Evolutionary conservation across 2,888 invertebrate genomes (phyloP).

Genomic region (Drosophila acutilabella): DNA sequence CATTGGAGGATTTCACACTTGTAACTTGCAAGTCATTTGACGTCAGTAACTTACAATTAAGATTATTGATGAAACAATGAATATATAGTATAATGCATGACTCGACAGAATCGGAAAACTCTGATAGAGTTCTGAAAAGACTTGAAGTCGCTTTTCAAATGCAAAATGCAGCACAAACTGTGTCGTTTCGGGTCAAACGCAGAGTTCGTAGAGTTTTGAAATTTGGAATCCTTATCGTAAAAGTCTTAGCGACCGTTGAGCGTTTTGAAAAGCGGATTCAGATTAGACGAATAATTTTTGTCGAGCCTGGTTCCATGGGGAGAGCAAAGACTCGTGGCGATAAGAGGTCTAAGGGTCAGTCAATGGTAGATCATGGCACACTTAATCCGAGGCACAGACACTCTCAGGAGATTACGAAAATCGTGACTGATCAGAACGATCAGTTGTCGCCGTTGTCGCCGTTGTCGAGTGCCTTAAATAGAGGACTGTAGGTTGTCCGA

Average conservation of each 20-base stretch:
- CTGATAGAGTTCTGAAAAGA: not conserved
- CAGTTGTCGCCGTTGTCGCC: too few species aligned
- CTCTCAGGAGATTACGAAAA: slow-evolving; percentile 24
- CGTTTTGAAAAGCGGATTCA: slow-evolving; percentile 21
- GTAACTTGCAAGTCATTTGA: slow-evolving; percentile 31
- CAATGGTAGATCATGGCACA: slow-evolving; percentile 20
- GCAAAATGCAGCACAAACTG: not conserved
- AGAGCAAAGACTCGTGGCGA: slow-evolving; percentile 18
- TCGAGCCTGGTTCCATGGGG: not conserved
- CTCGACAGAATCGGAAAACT: not conserved
- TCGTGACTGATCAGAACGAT: slow-evolving; percentile 14
- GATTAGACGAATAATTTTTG: slow-evolving; percentile 14
- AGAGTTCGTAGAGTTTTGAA: not conserved
- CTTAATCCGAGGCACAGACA: slow-evolving; percentile 18
- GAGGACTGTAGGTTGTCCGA: not conserved
- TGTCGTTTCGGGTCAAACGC: slow-evolving; percentile 4
- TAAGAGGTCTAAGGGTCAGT: slow-evolving; percentile 55
- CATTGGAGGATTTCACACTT: slow-evolving; percentile 18
- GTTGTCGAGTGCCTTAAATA: slow-evolving; percentile 51
- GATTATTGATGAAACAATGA: slow-evolving; percentile 17
- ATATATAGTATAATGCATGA: slow-evolving; percentile 24
- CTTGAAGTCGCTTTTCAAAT: not conserved
- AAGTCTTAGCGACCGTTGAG: not conserved
- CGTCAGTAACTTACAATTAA: slow-evolving; percentile 6
- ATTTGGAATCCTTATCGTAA: slow-evolving; percentile 8